A percentile compares a stretch with the other conserved stretches of the same genome.
Conservation (phyloP, 2,113 vertebrate genomes). For the Empidonax alnorum region DNA sequence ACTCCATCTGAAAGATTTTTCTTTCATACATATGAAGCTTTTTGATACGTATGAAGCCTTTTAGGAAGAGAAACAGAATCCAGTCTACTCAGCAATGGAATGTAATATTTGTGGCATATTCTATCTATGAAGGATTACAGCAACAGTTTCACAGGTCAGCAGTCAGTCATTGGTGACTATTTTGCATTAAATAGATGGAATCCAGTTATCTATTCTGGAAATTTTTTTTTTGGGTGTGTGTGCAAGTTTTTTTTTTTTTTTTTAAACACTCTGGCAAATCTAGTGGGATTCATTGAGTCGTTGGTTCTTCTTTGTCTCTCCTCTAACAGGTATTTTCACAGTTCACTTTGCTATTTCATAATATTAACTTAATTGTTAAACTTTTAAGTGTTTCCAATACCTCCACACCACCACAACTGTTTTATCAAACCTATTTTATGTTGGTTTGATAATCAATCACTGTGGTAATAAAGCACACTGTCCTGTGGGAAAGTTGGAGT, state of each 20-base stretch:
- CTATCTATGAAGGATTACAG: not conserved
- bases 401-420: not conserved
- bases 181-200: not conserved
- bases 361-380: not conserved
- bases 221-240: not conserved
- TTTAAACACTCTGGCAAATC: not conserved
- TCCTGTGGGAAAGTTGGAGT: not conserved
- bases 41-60: not conserved
- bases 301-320: not conserved
- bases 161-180: not conserved
- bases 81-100: not conserved
- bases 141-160: not conserved
- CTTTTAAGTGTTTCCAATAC: not conserved
- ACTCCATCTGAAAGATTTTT: not conserved
- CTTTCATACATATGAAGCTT: no score
- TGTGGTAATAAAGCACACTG: not conserved
- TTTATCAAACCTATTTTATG: not conserved
- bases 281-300: not conserved
- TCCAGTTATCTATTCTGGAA: not conserved
- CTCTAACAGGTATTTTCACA: not conserved
- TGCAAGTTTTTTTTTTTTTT: not conserved
- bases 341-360: not conserved
- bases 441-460: not conserved
- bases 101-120: not conserved
- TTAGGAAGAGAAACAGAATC: not conserved